Evolutionary conservation across 1,140 invertebrate genomes (phyloP), one percentile per base, ranked within the genome.

Genomic region (Archivesica marissinica): DNA sequence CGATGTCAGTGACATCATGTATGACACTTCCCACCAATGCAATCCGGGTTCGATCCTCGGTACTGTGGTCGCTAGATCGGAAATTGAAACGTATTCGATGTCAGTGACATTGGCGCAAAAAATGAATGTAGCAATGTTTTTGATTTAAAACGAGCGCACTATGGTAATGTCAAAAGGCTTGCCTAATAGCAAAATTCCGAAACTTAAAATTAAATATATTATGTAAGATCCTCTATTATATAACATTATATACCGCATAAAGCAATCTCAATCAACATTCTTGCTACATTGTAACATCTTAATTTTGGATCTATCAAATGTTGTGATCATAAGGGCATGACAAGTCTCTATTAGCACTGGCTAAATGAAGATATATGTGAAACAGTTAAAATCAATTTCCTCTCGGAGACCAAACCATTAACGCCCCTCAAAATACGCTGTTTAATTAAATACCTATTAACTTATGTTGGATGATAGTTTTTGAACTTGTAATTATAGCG

Each of bases 321-420:
- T 64, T 64, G 30, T 64, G 59, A 64, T 64, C 59, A 35, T n/a
- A 28, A 25, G 54, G 54, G 54, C 54, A 30, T 59, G 54, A 59
- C 25, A 25, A 25, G 25, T 35, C 38, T 64, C 33, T 35, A 64
- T 35, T 30, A 28, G 70, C 28, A 39, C 13, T 28, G 20, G 30
- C 11, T 56, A 56, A 50, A 76, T 76, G 47, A 38, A 76, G 52
- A 76, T 59, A 52, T 76, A 76, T 38, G 52, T 54, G 28, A 28
- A 54, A 17, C n/a, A 76, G 47, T 76, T 76, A 56, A 76, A 76
- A 54, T 56, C 47, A 76, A 54, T 76, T 52, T 76, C 59, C 47
- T 39, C 52, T 35, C 30, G 7, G 20, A 38, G 74, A 17, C 17
- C 28, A 23, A 33, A 33, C 61, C 20, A 2, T 74, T 44, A 44